Evolutionary conservation across 2,888 invertebrate species (phyloP), one percentile per base, ranked within the genome.

Genomic region (Orchesellides sinensis): DNA sequence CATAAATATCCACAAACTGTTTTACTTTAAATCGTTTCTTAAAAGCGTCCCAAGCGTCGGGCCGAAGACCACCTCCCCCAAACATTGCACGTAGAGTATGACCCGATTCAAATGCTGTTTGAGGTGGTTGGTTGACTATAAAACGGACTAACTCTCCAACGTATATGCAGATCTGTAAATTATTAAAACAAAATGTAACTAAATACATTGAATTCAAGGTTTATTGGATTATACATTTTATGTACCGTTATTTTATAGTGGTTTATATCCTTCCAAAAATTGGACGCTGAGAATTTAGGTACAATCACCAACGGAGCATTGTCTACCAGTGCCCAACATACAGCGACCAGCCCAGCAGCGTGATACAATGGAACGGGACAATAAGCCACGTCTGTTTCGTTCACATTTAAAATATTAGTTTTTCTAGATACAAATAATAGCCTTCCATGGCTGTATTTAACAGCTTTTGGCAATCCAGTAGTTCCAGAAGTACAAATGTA

Each of bases 221-320:
- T 47, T 17, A 5, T 59, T 3, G 1, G n/a, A 27, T 1, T 35
- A 32, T 40, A 5, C 8, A 19, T 2, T n/a, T 52, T 19, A 17
- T 19, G 17, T 69, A 81, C 81, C 63, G 81, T 81, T 17, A 40
- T 54, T 69, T 81, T 81, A 54, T 74, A 81, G 19, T 47, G 74
- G 17, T 81, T 74, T 10, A 81, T 68, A 21, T 81, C 81, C 52
- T 74, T 81, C 81, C 81, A 81, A 35, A 81, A 81, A 19, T 61
- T 81, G 5, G 74, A 74, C 0, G 81, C 81, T 25, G 81, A 81
- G 27, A 81, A 81, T 29, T 81, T 81, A 21, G 49, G 49, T 6
- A 69, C 47, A 6, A 81, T 81, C 0, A 81, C 81, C 0, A 68
- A 14, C 0, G 81, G 81, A 21, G 65, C 23, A 17, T 63, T 54